Evolutionary conservation across 2,797 vertebrate genomes (phyloP), one percentile per base, ranked within the genome.

Genomic region (Cetoscarus ocellatus): DNA sequence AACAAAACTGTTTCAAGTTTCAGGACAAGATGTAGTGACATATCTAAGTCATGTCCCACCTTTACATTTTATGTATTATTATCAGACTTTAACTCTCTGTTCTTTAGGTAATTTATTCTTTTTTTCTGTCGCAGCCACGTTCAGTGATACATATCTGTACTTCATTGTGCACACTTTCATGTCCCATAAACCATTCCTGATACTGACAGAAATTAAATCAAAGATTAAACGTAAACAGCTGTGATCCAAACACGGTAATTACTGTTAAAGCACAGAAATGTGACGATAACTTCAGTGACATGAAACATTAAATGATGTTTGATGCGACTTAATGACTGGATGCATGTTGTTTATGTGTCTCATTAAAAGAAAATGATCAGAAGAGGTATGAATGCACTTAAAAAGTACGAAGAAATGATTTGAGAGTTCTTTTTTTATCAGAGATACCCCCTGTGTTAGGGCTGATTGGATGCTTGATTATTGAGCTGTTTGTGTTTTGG

Each of bases 401-500:
- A 27, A 57, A 27, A 7, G 39, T 27, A 36, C 8, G 15, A 17
- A 39, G 8, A 59, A 39, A 19, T 34, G 0, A 65, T 60, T 40
- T 59, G 3, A 38, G 17, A 44, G 13, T 49, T 61, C 10, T 56
- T 36, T 57, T n/a, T 9, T 27, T 4, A 27, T 27, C 27, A 45
- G 10, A 38, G 39, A 39, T 27, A 5, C 55, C 61, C 3, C 17
- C 51, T 51, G 67, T 1, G 0, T 45, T 57, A 8, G 2, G 15
- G 10, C 58, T 61, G 52, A 66, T 45, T 47, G 11, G n/a, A 18
- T 6, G 5, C 38, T 62, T 54, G 51, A 70, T 45, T 67, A 47
- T 38, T 49, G 11, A 42, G 17, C 45, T 51, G 15, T 52, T 53
- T 4, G 17, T 17, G 7, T 7, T 18, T 59, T 60, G 63, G 12